phyloP scores from a whole-genome alignment of 2,888 invertebrate species.

The Argynnis bischoffii region DNA sequence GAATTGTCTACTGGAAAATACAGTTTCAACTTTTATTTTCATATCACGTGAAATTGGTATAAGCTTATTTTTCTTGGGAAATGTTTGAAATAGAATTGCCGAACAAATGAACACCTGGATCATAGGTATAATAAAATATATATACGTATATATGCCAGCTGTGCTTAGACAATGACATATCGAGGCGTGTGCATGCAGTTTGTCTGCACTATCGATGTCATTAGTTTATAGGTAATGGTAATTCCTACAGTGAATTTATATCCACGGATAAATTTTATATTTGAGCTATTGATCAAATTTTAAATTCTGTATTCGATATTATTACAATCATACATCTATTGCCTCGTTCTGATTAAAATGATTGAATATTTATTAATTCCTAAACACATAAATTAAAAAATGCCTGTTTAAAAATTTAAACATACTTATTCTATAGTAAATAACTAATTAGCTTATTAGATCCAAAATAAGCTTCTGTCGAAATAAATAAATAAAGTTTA shows the following conservation, averaged over 20 bases:
- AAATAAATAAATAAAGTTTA: slow-evolving; percentile 20
- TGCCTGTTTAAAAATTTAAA: too few species aligned
- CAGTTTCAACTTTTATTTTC: slow-evolving; percentile 15
- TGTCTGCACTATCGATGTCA: slow-evolving; percentile 6
- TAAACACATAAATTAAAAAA: too few species aligned
- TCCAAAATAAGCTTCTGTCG: not conserved
- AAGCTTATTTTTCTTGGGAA: not conserved
- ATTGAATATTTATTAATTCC: too few species aligned
- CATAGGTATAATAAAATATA: slow-evolving; percentile 12
- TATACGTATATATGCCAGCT: slow-evolving; percentile 5
- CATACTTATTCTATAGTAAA: too few species aligned
- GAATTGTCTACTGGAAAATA: slow-evolving; percentile 9
- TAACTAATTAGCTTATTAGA: slow-evolving; percentile 3
- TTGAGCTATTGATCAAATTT: too few species aligned
- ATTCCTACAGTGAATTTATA: slow-evolving; percentile 2
- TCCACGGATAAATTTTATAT: not conserved
- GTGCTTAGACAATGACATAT: slow-evolving; percentile 14
- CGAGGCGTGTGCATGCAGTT: slow-evolving; percentile 1
- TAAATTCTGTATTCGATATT: too few species aligned
- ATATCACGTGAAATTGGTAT: slow-evolving; percentile 5
- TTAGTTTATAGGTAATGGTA: slow-evolving; percentile 7
- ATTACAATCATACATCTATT: too few species aligned
- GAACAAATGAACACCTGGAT: slow-evolving; percentile 1
- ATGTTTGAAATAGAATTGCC: slow-evolving; percentile 7
- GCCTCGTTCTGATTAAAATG: too few species aligned